Base-by-base conservation (phyloP, 1,140 invertebrate species). In the Gonioctena quinquepunctata region DNA sequence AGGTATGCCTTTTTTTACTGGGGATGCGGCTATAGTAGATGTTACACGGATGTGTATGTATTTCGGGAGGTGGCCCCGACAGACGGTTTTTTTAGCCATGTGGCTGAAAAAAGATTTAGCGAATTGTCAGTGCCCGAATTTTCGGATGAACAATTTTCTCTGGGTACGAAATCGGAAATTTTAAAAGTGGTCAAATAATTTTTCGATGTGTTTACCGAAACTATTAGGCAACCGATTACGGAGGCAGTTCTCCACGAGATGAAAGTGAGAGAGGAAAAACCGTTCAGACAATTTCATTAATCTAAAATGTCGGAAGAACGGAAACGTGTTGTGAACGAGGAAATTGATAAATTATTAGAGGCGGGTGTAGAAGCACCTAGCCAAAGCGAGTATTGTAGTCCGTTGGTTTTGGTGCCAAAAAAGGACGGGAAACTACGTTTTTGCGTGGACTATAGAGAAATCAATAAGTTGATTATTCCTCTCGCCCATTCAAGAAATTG, bases 401-500 rank as follows among this genome's bases (percentile, higher is more conserved):
- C 76, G 0, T 23, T 71, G 0, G 74, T 76, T 0, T 57, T 76
- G 1, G 75, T 78, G 0, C 25, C 22, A 0, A 73, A 71, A 26
- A 73, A 75, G 21, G 71, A 71, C 27, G 75, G 74, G 0, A 54
- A 56, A 16, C 54, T 56, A 16, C 65, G 78, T 7, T 75, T 81
- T 28, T 81, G 76, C 25, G 54, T 78, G 0, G 75, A 81, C 49
- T 79, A 77, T 49, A 65, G 81, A 0, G 19, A 63, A 4, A 26
- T 88, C 0, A 89, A 88, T 70, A 26, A 60, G 0, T 71, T 83
- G 0, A 87, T 82, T 0, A 72, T 71, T 5, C 71, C 74, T 82
- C 6, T 76, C 78, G 4, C 3, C 8, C 1, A 76, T 76, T 8
- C 6, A 19, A 0, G 74, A 76, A 1, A 63, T 54, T 0, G 6